phyloP scores from a whole-genome alignment of 2,113 vertebrate species.

The Mesocricetus auratus region DNA sequence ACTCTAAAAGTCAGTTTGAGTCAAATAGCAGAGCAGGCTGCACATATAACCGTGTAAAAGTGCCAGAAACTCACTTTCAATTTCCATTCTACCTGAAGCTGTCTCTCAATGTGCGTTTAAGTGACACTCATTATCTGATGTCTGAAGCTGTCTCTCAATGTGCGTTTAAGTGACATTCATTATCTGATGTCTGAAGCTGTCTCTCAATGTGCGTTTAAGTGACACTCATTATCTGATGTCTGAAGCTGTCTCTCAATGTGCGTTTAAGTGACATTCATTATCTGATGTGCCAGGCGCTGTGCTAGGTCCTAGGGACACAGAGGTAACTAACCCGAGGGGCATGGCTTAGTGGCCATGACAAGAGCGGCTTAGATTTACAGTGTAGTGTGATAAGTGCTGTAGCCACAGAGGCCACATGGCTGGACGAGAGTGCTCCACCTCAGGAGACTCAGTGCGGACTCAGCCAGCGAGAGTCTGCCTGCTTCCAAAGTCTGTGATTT shows the following conservation, averaged over 20 bases:
- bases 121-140: conserved; percentile 44
- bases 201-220: not conserved
- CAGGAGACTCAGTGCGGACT: not conserved
- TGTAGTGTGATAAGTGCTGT: conserved; percentile 80
- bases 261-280: conserved; percentile 38
- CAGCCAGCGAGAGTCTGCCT: not conserved
- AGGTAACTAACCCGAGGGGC: not conserved
- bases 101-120: not conserved
- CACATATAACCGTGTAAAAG: conserved; percentile 16
- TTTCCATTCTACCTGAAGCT: conserved; percentile 30
- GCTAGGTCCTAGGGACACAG: conserved; percentile 59
- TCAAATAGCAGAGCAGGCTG: not conserved
- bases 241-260: not conserved
- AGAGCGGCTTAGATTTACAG: not conserved
- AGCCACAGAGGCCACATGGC: not conserved
- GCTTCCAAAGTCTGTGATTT: conserved; percentile 55
- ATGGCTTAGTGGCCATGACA: not conserved
- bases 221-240: conserved; percentile 46
- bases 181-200: conserved; percentile 32
- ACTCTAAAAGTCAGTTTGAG: conserved; percentile 39
- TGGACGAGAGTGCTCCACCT: not conserved
- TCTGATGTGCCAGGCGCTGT: conserved; percentile 77
- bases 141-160: conserved; percentile 48
- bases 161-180: conserved; percentile 16
- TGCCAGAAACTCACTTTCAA: conserved; percentile 1